These are phyloP conservation scores for Oscarella lobularis DNA, from an alignment of 37 sponge, comb jelly and placozoan species.

Conservation along the genomic window DNA sequence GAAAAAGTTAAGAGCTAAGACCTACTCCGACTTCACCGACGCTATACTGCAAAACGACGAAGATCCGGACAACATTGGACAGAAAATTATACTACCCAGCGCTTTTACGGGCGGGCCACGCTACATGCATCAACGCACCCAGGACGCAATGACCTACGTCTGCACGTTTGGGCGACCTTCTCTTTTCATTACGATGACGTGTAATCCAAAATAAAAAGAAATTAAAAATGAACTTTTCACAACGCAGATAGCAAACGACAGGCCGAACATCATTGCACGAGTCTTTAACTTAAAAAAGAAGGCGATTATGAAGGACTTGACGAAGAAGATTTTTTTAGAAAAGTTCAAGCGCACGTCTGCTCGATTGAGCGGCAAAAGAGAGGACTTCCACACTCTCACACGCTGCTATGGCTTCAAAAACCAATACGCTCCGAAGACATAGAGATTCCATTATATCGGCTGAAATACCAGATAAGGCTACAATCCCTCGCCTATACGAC, in stretches of 20 bases:
- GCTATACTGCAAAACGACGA: background rate
- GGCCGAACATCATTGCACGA: background rate
- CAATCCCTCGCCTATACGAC: background rate
- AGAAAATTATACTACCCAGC: background rate
- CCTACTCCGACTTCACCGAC: too few relatives aligned
- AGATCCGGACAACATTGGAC: background rate
- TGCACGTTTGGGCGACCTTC: background rate
- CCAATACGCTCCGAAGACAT: too few relatives aligned
- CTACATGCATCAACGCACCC: background rate
- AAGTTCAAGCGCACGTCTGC: background rate
- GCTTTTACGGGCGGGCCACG: background rate
- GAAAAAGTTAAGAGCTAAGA: constrained; percentile 1
- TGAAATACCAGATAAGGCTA: background rate
- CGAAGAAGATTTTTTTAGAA: background rate
- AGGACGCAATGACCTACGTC: background rate
- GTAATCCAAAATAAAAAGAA: background rate
- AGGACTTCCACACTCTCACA: background rate
- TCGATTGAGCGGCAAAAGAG: background rate
- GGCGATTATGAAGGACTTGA: too few relatives aligned
- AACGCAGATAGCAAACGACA: too few relatives aligned
- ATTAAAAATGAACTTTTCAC: background rate
- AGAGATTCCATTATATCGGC: too few relatives aligned
- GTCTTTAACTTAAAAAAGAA: too few relatives aligned
- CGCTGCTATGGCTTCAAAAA: constrained; percentile 9
- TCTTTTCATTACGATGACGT: background rate